Conservation (phyloP, 2,888 invertebrate species). For the Lucinisca nassula region DNA sequence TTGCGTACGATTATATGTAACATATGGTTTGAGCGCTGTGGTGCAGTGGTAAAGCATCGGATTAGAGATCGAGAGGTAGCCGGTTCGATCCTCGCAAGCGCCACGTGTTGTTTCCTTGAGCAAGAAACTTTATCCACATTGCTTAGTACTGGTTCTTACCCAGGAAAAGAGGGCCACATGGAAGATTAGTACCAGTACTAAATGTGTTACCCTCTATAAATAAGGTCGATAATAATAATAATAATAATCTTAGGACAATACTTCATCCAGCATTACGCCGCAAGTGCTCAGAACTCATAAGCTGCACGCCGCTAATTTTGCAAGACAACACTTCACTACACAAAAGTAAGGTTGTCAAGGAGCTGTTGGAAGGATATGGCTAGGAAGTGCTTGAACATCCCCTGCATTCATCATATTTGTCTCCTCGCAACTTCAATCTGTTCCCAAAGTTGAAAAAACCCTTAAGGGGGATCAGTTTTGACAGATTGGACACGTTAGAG, state of each 20-base stretch:
- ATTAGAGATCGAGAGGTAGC: no score
- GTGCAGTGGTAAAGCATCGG: no score
- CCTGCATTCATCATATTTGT: not conserved
- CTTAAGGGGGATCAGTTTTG: not conserved
- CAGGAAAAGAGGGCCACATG: no score
- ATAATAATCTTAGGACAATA: not conserved
- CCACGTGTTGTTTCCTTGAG: no score
- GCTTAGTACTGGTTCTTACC: no score
- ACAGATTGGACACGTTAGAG: not conserved
- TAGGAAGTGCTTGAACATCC: slow-evolving; percentile 25
- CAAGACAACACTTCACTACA: not conserved
- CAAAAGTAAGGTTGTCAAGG: slow-evolving; percentile 1
- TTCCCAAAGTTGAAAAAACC: not conserved
- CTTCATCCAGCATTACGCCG: not conserved
- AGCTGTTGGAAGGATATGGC: not conserved
- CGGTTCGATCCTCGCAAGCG: no score
- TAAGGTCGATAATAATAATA: no score
- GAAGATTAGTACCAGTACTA: no score
- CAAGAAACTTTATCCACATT: no score
- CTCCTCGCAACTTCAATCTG: not conserved
- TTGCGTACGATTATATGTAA: no score
- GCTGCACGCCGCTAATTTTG: not conserved
- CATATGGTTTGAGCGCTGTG: no score
- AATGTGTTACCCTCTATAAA: no score
- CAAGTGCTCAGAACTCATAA: not conserved